A percentile compares a stretch with the other conserved stretches of the same genome.
Conservation (phyloP, 2,113 vertebrate species). For the Triplophysa rosa region DNA sequence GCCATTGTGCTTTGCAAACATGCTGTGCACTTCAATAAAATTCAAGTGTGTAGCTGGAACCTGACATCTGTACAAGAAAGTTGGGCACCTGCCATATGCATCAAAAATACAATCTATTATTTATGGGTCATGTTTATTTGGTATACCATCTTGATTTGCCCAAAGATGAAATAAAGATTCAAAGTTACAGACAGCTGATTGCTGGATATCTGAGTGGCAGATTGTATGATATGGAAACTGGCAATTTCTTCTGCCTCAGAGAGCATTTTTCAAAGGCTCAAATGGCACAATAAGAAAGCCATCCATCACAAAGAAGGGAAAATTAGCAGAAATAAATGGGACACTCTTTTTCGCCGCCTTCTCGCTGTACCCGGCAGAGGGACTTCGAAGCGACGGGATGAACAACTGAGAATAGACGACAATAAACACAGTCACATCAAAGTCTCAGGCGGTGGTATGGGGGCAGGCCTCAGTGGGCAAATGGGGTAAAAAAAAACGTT, state of each 20-base stretch:
- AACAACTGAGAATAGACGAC: conserved; percentile 69
- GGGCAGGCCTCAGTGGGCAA: conserved; percentile 66
- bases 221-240: conserved; percentile 68
- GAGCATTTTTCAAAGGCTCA: conserved; percentile 76
- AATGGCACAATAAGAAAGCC: conserved; percentile 77
- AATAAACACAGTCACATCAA: conserved; percentile 75
- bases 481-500: conserved; percentile 64
- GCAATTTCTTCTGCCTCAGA: conserved; percentile 72
- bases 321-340: conserved; percentile 77
- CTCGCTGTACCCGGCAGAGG: conserved; percentile 15
- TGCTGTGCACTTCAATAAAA: not conserved
- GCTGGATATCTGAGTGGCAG: conserved; percentile 42
- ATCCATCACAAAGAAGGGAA: conserved; percentile 75
- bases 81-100: not conserved
- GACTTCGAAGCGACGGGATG: conserved; percentile 60
- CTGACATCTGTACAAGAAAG: not conserved
- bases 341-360: conserved; percentile 53
- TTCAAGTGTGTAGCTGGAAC: conserved; percentile 35
- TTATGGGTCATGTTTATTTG: not conserved
- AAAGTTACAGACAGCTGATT: conserved; percentile 53
- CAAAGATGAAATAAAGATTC: conserved; percentile 42
- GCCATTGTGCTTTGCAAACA: not conserved
- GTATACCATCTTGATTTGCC: conserved; percentile 28
- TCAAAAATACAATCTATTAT: not conserved
- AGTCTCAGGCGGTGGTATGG: conserved; percentile 68